Evolutionary conservation across 2,113 vertebrate species (phyloP), one percentile per base, ranked within the genome.

Genomic region (Dendrocopos noguchii): DNA sequence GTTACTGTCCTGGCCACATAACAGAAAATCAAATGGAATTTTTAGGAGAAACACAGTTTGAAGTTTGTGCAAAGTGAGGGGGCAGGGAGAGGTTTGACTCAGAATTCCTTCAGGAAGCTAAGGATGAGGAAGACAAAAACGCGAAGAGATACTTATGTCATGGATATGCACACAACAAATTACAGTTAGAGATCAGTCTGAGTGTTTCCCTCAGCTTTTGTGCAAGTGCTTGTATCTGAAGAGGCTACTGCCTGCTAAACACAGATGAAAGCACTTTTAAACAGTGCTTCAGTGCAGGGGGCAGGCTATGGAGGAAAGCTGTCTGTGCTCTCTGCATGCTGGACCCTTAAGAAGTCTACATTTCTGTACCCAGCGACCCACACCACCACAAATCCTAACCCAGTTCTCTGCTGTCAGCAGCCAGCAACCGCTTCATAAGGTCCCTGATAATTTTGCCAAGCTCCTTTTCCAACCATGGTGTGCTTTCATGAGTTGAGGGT

Each of bases 131-230:
- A 12, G 28, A 57, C 21, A 36, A 60, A 33, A 71, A 73, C 71
- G 31, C 29, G 3, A 0, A 2, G 47, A 47, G 63, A 36, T 15
- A 15, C 29, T n/a, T 4, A 6, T 16, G 39, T 24, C 7, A 6
- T 2, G 13, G 4, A 13, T 14, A 55, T 6, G 12, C 34, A 9
- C 0, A 0, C 34, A 17, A 11, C 7, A 20, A 70, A 46, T 3
- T 25, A 36, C 33, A 12, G 20, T 0, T 20, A 29, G 55, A 57
- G 53, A 9, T 16, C 29, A 7, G 39, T 0, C 14, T 17, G 12
- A 67, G 55, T 9, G 17, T 18, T 15, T 20, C 34, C 85, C 64
- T 2, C 7, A 27, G 36, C 42, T 42, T 4, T 6, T 5, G 8
- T 1, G 67, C 39, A 15, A 61, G 53, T 4, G 0, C 4, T 55